These are phyloP conservation scores for Campaea margaritaria DNA, from an alignment of 2,888 invertebrate genomes.

Conservation along the genomic window DNA sequence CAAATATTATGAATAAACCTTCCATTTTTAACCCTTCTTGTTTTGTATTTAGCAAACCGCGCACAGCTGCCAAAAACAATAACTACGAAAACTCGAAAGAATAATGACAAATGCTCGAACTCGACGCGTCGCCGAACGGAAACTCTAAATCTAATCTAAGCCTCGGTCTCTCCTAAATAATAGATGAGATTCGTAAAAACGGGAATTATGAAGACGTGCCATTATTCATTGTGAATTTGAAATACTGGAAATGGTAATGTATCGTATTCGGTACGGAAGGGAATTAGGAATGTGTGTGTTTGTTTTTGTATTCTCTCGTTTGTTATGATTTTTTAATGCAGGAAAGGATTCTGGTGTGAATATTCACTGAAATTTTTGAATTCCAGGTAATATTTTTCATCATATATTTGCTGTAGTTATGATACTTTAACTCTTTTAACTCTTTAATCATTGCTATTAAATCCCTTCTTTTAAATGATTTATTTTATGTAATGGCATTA, in stretches of 20 bases:
- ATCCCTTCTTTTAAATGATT: too few species aligned
- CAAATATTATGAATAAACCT: too few species aligned
- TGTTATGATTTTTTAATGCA: not conserved
- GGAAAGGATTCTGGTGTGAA: not conserved
- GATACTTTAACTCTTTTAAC: too few species aligned
- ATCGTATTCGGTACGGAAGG: slow-evolving; percentile 41
- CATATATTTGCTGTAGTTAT: too few species aligned
- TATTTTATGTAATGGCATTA: too few species aligned
- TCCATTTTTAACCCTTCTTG: too few species aligned
- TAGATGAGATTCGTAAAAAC: slow-evolving; percentile 70
- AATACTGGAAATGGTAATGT: slow-evolving; percentile 61
- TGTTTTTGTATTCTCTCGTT: slow-evolving; percentile 26
- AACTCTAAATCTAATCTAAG: slow-evolving; percentile 74
- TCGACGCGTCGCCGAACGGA: slow-evolving; percentile 52
- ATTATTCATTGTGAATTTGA: slow-evolving; percentile 69
- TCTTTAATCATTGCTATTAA: too few species aligned
- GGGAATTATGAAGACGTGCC: slow-evolving; percentile 72
- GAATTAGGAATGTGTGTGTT: slow-evolving; percentile 27
- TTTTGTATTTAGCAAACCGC: slow-evolving; percentile 1
- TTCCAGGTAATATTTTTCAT: too few species aligned
- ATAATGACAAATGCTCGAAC: slow-evolving; percentile 46
- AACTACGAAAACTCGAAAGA: slow-evolving; percentile 48
- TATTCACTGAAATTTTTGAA: too few species aligned
- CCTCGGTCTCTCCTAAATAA: slow-evolving; percentile 68
- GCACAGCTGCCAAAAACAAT: slow-evolving; percentile 24